Evolutionary conservation across 1,140 invertebrate species (phyloP).

Genomic region (Zaprionus ghesquierei): DNA sequence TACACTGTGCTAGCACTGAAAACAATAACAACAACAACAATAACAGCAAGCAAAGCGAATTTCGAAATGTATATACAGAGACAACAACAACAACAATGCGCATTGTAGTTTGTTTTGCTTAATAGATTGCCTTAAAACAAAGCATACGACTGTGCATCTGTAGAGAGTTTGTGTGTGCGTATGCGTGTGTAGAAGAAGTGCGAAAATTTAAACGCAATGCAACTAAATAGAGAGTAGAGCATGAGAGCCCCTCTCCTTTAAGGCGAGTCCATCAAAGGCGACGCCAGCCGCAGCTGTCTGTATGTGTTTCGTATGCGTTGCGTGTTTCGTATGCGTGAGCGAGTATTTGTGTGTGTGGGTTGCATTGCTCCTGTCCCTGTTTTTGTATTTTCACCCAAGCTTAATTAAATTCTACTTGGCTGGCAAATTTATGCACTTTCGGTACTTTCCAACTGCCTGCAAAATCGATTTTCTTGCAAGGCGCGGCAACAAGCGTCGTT

Average conservation of each 20-base stretch:
- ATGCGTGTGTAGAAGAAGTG: constrained; percentile 33
- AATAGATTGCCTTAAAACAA: constrained; percentile 60
- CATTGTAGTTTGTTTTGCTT: constrained; percentile 53
- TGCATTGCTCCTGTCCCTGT: constrained; percentile 17
- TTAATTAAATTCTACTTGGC: constrained; percentile 55
- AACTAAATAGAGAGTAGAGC: constrained; percentile 14
- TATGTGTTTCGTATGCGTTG: constrained; percentile 30
- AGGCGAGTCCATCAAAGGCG: constrained; percentile 29
- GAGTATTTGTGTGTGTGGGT: constrained; percentile 22
- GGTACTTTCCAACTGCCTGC: constrained; percentile 38
- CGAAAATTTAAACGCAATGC: constrained; percentile 48
- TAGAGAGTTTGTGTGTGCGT: neutral
- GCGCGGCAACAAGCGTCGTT: constrained; percentile 74
- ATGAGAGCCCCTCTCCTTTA: constrained; percentile 42
- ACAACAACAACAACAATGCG: constrained; percentile 32
- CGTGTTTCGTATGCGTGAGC: constrained; percentile 20
- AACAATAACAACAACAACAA: constrained; percentile 25
- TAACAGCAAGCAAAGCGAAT: constrained; percentile 52
- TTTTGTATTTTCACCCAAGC: constrained; percentile 35
- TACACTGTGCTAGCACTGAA: constrained; percentile 55
- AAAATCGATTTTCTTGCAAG: constrained; percentile 78
- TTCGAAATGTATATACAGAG: constrained; percentile 74
- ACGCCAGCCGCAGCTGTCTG: constrained; percentile 29
- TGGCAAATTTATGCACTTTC: constrained; percentile 71
- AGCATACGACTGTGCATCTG: constrained; percentile 16